phyloP scores from a whole-genome alignment of 2,888 invertebrate genomes.

The Drosophila anomelani region DNA sequence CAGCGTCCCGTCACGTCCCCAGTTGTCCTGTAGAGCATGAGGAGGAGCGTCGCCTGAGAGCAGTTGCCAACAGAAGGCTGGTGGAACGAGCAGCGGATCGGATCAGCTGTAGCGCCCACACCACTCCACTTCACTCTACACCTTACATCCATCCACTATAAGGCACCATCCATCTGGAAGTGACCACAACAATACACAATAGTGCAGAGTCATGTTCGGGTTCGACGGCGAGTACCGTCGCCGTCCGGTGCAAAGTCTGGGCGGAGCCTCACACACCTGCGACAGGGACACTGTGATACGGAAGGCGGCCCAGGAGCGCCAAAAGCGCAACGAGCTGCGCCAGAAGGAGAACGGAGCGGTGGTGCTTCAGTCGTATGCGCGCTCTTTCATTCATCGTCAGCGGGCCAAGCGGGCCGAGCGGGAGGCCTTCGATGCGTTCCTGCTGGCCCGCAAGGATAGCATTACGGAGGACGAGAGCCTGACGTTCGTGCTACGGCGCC shows the following conservation, averaged over 20 bases:
- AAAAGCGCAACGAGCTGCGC: slow-evolving; percentile 93
- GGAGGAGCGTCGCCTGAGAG: slow-evolving; percentile 22
- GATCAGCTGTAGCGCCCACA: slow-evolving; percentile 57
- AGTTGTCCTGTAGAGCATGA: slow-evolving; percentile 12
- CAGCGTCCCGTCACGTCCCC: slow-evolving; percentile 2
- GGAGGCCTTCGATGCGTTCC: slow-evolving; percentile 88
- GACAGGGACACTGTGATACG: slow-evolving; percentile 88
- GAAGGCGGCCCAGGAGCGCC: slow-evolving; percentile 93
- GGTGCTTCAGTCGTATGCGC: slow-evolving; percentile 92
- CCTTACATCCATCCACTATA: background rate
- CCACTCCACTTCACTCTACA: slow-evolving; percentile 16
- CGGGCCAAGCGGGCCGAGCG: slow-evolving; percentile 88
- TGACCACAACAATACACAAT: slow-evolving; percentile 24
- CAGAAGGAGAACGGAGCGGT: slow-evolving; percentile 90
- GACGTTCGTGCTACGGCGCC: slow-evolving; percentile 87
- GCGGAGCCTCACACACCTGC: slow-evolving; percentile 92
- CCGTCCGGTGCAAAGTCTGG: slow-evolving; percentile 94
- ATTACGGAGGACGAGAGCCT: slow-evolving; percentile 85
- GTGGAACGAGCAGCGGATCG: slow-evolving; percentile 36
- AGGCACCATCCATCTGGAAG: slow-evolving; percentile 33
- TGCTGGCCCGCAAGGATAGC: slow-evolving; percentile 83
- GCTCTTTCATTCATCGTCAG: slow-evolving; percentile 90
- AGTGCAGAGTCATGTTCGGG: slow-evolving; percentile 86
- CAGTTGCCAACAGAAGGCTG: slow-evolving; percentile 26
- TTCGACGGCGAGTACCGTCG: slow-evolving; percentile 96